Conservation (phyloP, 2,113 vertebrate genomes). For the Cinclus mexicanus region DNA sequence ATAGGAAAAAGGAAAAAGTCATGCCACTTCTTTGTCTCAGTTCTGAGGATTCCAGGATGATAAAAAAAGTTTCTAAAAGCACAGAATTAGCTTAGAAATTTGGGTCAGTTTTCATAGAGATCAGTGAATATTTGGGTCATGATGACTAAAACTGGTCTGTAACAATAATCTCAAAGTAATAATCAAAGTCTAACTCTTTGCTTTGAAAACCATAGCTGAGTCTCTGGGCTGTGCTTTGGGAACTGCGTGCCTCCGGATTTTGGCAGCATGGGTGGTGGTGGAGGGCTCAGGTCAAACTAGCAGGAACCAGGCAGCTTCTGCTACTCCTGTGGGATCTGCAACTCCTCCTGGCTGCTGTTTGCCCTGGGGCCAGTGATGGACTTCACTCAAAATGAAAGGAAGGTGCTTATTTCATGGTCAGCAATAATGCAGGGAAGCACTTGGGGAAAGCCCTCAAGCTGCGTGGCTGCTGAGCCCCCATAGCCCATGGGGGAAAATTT, state of each 20-base stretch:
- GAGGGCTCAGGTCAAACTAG: neutral
- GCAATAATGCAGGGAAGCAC: neutral
- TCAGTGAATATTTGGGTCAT: neutral
- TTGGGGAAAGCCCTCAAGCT: neutral
- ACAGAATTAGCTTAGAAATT: neutral
- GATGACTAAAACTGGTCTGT: neutral
- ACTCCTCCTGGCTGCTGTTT: neutral
- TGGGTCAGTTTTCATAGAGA: neutral
- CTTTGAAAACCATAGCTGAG: neutral
- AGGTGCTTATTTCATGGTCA: neutral
- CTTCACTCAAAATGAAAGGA: neutral
- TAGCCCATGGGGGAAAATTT: neutral
- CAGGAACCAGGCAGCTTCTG: neutral
- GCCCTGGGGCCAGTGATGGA: fast-evolving
- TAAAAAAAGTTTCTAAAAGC: neutral
- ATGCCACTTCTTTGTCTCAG: neutral
- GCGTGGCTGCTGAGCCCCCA: neutral
- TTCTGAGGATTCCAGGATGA: neutral
- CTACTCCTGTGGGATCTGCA: neutral
- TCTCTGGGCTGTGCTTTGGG: neutral
- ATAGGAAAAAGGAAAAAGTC: neutral
- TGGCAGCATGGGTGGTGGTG: fast-evolving
- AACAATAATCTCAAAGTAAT: neutral
- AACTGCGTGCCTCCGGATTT: fast-evolving
- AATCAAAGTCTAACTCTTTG: neutral